phyloP scores from a whole-genome alignment of 2,113 vertebrate species.

The Aphyosemion australe region DNA sequence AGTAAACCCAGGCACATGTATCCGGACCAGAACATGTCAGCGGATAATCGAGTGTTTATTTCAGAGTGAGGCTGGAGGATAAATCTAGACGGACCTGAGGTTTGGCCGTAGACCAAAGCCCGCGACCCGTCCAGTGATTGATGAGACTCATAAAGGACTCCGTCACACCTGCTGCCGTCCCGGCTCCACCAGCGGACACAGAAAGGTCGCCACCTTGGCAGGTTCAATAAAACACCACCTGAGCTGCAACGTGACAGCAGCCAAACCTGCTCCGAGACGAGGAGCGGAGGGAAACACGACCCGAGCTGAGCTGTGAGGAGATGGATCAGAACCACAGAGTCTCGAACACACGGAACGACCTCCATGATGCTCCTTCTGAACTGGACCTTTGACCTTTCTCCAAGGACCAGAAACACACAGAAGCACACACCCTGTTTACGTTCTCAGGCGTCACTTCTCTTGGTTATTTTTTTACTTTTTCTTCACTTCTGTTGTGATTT shows the following conservation, averaged over 20 bases:
- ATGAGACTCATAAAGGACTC: slow-evolving; percentile 39
- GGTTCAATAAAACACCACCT: slow-evolving; percentile 51
- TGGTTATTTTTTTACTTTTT: too few relatives aligned
- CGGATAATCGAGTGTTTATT: not conserved
- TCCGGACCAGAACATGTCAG: not conserved
- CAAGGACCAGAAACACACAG: too few relatives aligned
- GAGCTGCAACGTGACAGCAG: slow-evolving; percentile 14
- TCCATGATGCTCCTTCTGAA: too few relatives aligned
- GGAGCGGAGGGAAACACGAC: not conserved
- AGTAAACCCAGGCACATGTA: too few relatives aligned
- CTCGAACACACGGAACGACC: too few relatives aligned
- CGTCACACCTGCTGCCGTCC: slow-evolving; percentile 28
- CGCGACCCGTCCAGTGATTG: not conserved
- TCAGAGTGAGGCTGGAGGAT: too few relatives aligned
- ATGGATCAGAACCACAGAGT: too few relatives aligned
- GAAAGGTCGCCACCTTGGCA: slow-evolving; percentile 52
- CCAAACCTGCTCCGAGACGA: slow-evolving; percentile 23
- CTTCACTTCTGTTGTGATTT: too few relatives aligned
- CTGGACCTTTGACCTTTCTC: too few relatives aligned
- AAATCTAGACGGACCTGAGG: not conserved
- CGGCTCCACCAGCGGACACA: slow-evolving; percentile 22
- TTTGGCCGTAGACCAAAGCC: slow-evolving; percentile 13
- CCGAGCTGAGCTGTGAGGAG: too few relatives aligned
- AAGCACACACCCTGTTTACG: too few relatives aligned
- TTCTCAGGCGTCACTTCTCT: too few relatives aligned